phyloP scores from a whole-genome alignment of 64 coral and sea anemone genomes.

The Montipora sp. region DNA sequence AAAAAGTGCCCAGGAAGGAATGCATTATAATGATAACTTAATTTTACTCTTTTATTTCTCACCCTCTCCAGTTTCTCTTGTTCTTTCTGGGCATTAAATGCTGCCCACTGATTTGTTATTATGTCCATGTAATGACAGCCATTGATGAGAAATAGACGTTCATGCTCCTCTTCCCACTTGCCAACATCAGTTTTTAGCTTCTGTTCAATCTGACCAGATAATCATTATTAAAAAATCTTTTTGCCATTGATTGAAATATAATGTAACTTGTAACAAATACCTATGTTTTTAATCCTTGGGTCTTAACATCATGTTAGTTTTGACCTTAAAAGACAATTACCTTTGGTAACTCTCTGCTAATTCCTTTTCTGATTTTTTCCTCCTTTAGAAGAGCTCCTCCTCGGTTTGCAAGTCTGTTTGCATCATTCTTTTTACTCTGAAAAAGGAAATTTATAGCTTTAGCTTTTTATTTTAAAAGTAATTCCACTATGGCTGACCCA shows the following conservation, averaged over 20 bases:
- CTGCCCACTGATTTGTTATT: constrained; percentile 84
- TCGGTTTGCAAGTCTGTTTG: constrained; percentile 92
- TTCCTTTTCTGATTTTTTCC: constrained; percentile 73
- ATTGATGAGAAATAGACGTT: constrained; percentile 84
- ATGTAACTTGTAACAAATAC: no score
- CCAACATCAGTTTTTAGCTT: constrained; percentile 70
- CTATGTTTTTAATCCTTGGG: no score
- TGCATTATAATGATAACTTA: background rate
- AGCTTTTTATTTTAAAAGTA: no score
- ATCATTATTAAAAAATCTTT: no score
- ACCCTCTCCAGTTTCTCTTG: constrained; percentile 88
- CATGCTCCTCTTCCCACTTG: constrained; percentile 93
- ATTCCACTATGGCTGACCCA: no score
- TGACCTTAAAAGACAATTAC: constrained; percentile 14
- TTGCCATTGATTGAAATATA: no score
- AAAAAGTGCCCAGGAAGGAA: no score
- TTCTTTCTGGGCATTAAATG: constrained; percentile 85
- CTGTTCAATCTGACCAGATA: constrained; percentile 75
- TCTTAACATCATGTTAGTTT: no score
- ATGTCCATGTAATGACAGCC: constrained; percentile 81
- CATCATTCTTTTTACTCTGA: constrained; percentile 87
- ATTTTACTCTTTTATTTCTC: background rate
- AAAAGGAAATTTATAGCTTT: background rate
- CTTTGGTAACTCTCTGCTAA: constrained; percentile 95
- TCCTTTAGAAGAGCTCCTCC: constrained; percentile 93